phyloP scores from a whole-genome alignment of 2,113 vertebrate species.

The Mionectes macconnelli region DNA sequence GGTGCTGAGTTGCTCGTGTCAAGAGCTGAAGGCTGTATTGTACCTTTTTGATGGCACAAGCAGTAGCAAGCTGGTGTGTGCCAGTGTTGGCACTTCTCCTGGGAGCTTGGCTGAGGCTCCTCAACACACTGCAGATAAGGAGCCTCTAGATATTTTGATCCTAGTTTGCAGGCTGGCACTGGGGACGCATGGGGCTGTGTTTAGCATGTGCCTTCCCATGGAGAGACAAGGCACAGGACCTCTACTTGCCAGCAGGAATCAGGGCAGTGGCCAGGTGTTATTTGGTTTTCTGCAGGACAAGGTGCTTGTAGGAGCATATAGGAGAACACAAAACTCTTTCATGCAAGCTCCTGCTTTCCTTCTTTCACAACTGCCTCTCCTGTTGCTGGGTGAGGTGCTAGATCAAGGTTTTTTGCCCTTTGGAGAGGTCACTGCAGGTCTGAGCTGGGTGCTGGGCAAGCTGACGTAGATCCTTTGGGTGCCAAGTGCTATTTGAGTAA shows the following conservation, averaged over 20 bases:
- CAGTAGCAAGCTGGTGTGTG: background rate
- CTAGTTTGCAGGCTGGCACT: background rate
- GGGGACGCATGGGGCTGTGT: background rate
- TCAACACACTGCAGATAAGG: fast-evolving
- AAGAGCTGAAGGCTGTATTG: background rate
- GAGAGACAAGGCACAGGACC: background rate
- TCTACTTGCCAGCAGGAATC: fast-evolving
- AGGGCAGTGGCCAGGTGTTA: background rate
- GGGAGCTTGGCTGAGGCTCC: background rate
- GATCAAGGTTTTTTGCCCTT: background rate
- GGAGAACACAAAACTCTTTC: background rate
- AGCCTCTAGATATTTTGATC: background rate
- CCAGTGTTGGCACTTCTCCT: background rate
- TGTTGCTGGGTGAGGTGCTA: background rate
- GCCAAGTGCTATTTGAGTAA: background rate
- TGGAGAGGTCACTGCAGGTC: background rate
- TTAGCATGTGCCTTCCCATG: background rate
- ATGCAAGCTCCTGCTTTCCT: background rate
- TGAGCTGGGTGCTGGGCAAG: background rate
- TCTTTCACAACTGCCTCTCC: background rate
- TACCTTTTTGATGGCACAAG: background rate
- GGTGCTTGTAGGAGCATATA: fast-evolving
- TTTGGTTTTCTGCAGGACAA: background rate
- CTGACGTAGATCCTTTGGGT: fast-evolving
- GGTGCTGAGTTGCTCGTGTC: background rate